Base-by-base conservation (phyloP, 1,140 invertebrate genomes). In the Trachelipus rathkii region DNA sequence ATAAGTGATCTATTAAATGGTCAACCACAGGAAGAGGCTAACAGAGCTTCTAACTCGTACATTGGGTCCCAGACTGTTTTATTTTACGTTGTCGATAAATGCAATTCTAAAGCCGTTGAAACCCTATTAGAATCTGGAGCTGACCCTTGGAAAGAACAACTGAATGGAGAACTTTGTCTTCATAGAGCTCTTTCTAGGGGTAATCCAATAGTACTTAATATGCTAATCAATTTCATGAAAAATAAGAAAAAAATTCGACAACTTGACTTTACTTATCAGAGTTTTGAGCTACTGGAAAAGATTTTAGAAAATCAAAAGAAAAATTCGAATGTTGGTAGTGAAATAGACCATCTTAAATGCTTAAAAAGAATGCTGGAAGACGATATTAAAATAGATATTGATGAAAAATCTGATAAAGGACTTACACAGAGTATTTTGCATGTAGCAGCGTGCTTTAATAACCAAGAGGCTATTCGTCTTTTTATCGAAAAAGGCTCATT, bases 391-490 rank as follows among this genome's bases (percentile, higher is more conserved):
- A 21, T 81, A 21, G 70, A 79, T 44, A n/a, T 81, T 5, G 78
- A 79, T 66, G 44, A 71, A 50, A 70, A 46, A 53, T 44, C 69
- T 46, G 66, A 70, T 46, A 67, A 53, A 9, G n/a, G 11, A 44
- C 3, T 68, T 7, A 67, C 66, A 9, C 69, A 76, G 19, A 50
- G 75, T n/a, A 66, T 72, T 43, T 24, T 79, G 53, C 80, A 81
- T 44, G 44, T 79, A 3, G 77, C 80, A 7, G 77, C 77, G 9
- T 21, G 67, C 13, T 77, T 77, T 66, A 81, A 81, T 43, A 77
- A 81, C 43, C 80, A 81, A 67, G 80, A 81, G 44, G 77, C 77
- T 7, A 50, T 79, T 24, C 69, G 75, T 60, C 66, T 75, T n/a
- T 33, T 81, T 23, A 71, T 81, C 10, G 19, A 67, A n/a, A 33